A percentile compares a stretch with the other conserved stretches of the same genome.
Evolutionary conservation across 2,113 vertebrate genomes (phyloP).

Genomic region (Bombycilla garrulus): DNA sequence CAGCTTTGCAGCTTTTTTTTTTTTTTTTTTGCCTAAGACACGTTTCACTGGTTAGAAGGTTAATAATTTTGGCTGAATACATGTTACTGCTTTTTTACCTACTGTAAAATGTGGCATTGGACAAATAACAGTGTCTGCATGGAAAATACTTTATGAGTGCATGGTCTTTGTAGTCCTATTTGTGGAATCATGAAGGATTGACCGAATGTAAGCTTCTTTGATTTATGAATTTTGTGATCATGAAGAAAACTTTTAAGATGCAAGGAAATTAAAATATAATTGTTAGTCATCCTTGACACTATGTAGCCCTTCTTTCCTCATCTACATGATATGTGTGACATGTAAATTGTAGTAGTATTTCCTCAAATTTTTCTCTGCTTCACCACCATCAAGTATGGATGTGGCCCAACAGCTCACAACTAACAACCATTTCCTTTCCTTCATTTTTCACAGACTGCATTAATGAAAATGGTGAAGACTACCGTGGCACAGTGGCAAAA

Average conservation of each 20-base stretch:
- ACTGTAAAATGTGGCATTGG: background rate
- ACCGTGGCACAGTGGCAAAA: conserved; percentile 82
- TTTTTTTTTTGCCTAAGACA: background rate
- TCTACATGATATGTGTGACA: rapidly evolving
- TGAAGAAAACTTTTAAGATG: background rate
- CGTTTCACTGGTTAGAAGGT: background rate
- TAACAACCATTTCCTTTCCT: background rate
- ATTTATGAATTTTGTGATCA: background rate
- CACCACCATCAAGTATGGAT: rapidly evolving
- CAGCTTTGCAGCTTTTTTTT: background rate
- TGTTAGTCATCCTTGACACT: background rate
- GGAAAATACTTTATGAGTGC: background rate
- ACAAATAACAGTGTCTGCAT: background rate
- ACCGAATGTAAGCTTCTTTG: background rate
- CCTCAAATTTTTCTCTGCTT: background rate
- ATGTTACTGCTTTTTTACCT: background rate
- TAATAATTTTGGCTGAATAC: background rate
- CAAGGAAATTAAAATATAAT: background rate
- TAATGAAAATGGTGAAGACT: conserved; percentile 72
- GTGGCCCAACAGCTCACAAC: rapidly evolving
- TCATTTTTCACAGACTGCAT: conserved; percentile 80
- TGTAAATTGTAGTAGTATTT: background rate
- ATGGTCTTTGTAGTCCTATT: background rate
- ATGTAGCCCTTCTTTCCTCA: background rate
- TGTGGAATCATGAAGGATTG: background rate